Evolutionary conservation across 37 sponge, comb jelly and placozoan species (phyloP).

Genomic region (Halichondria panicea): DNA sequence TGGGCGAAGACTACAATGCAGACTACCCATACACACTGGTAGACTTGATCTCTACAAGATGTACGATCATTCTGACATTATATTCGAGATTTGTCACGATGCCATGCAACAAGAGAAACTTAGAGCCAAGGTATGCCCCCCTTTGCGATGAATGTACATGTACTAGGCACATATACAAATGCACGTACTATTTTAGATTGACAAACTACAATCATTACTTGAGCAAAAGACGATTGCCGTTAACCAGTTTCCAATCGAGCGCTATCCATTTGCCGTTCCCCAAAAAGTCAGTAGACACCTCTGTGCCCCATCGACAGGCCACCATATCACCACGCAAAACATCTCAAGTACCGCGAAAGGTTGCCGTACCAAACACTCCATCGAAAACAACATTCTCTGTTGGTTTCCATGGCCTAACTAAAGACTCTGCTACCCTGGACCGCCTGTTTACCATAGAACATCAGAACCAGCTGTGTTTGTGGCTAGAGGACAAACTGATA

Average conservation of each 20-base stretch:
- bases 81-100: conserved; percentile 55
- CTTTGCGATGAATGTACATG: neutral
- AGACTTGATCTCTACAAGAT: conserved; percentile 44
- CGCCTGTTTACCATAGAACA: conserved; percentile 31
- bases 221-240: conserved; percentile 31
- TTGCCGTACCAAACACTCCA: too few species aligned
- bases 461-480: conserved; percentile 16
- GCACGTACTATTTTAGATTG: too few species aligned
- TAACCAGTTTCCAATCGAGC: conserved; percentile 18
- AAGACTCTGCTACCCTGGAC: neutral
- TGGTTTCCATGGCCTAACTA: neutral
- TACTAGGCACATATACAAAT: neutral
- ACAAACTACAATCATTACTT: conserved; percentile 22
- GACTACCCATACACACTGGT: conserved; percentile 54
- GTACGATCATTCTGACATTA: conserved; percentile 32
- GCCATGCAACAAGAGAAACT: conserved; percentile 63
- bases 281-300: neutral
- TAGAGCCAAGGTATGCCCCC: conserved; percentile 1
- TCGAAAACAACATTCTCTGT: conserved; percentile 36
- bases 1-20: conserved; percentile 57
- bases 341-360: too few species aligned
- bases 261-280: conserved; percentile 50
- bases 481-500: conserved; percentile 46
- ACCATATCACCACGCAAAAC: too few species aligned
- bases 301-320: too few species aligned